Percentiles rank a stretch among this genome's conserved stretches.
Evolutionary conservation across 2,888 invertebrate species (phyloP).

Genomic region (Ennomos erosarius): DNA sequence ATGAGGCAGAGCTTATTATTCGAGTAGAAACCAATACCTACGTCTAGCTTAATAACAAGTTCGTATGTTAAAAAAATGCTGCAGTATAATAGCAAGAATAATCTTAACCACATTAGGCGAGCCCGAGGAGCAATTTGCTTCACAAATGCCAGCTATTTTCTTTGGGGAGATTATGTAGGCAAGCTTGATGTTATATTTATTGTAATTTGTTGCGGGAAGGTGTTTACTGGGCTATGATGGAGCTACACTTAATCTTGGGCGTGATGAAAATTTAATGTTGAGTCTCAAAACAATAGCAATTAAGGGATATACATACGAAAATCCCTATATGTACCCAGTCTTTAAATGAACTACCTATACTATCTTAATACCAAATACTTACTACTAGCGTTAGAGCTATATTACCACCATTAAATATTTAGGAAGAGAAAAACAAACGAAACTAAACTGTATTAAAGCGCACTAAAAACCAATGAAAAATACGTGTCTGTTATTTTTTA

Average conservation of each 20-base stretch:
- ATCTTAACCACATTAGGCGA: conserved; percentile 63
- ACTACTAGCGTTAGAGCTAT: no score
- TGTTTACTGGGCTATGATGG: conserved; percentile 18
- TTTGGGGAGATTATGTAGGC: conserved; percentile 44
- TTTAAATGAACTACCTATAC: no score
- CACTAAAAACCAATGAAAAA: no score
- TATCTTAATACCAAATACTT: no score
- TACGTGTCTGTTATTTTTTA: no score
- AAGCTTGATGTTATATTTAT: conserved; percentile 49
- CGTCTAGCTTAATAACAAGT: neutral
- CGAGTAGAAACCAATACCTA: no score
- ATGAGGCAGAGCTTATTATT: no score
- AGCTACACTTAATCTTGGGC: neutral
- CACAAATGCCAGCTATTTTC: conserved; percentile 62
- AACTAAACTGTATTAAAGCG: no score
- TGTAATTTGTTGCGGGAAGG: conserved; percentile 35
- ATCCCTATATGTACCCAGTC: no score
- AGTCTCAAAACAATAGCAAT: neutral
- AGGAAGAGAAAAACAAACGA: no score
- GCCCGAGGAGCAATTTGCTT: conserved; percentile 66
- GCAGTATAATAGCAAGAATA: conserved; percentile 51
- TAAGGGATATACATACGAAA: no score
- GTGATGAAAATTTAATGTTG: neutral
- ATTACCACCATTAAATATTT: no score
- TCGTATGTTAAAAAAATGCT: conserved; percentile 44